Base-by-base conservation (phyloP, 2,888 invertebrate genomes). In the Bursaphelenchus okinawaensis region DNA sequence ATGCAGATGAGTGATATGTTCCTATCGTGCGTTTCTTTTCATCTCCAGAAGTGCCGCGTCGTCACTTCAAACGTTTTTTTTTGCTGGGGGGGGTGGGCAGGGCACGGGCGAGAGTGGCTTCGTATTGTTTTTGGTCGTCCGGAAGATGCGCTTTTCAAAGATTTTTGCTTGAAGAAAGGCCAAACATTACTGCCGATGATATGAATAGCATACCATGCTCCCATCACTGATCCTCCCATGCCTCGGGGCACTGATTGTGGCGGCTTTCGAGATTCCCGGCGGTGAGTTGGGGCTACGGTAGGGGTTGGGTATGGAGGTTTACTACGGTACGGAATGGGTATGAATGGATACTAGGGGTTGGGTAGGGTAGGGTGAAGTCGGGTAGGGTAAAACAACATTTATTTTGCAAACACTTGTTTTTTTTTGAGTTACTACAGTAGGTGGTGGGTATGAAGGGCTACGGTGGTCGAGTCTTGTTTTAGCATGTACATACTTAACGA, bases 191-290 rank as follows among this genome's bases (percentile, higher is more conserved):
- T 26, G 54, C 26, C 54, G 24, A 23, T 22, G 54, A 23, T 26
- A 54, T 26, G 22, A 54, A n/a, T 54, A 16, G 54, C 54, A 54
- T 12, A 6, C 22, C 28, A 51, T 19, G 9, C 62, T 8, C 26
- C 40, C 63, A n/a, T 28, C n/a, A 63, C 27, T 40, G 20, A 12
- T 29, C 55, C n/a, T 26, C 16, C 62, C 24, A 19, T 58, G 23
- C 6, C 24, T 26, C 56, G 19, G 20, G 29, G 23, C 64, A 63
- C 29, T 29, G 19, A 12, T 16, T 22, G 52, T 55, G n/a, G 20
- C 40, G 23, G 61, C 52, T 24, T 65, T 27, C 63, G 65, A 65
- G 55, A 65, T 65, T 24, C 65, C 65, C 12, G 65, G 65, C 50
- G 65, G 65, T 65, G 63, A 51, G 65, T n/a, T 19, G 31, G 26